Evolutionary conservation across 2,797 vertebrate species (phyloP).

Genomic region (Zonotrichia albicollis): DNA sequence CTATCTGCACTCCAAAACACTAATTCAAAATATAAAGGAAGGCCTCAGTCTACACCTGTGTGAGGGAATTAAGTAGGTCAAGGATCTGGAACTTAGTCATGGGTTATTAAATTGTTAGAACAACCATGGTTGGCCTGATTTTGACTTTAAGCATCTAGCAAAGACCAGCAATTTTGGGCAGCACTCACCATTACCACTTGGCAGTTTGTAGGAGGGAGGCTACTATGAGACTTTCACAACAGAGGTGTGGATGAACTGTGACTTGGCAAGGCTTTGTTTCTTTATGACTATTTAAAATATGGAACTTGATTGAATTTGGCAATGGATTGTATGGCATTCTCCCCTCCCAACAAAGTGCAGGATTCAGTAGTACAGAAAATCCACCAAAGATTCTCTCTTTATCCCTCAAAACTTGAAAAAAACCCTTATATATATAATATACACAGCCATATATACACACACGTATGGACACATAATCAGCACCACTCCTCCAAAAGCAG

Average conservation of each 20-base stretch:
- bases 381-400: background rate
- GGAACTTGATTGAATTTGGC: background rate
- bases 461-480: background rate
- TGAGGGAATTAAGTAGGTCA: background rate
- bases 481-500: background rate
- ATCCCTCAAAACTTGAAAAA: background rate
- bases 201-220: background rate
- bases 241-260: background rate
- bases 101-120: background rate
- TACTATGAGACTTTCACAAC: background rate
- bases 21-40: background rate
- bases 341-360: background rate
- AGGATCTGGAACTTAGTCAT: background rate
- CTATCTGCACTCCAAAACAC: background rate
- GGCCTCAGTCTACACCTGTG: background rate
- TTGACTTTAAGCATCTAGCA: background rate
- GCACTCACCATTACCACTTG: background rate
- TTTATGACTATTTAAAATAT: background rate
- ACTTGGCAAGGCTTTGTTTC: background rate
- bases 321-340: background rate
- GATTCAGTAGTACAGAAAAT: background rate
- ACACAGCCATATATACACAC: rapidly evolving
- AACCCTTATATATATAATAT: no score
- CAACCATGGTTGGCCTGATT: background rate
- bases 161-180: background rate